phyloP scores from a whole-genome alignment of 1,140 invertebrate species.

The Lordiphosa stackelbergi region DNA sequence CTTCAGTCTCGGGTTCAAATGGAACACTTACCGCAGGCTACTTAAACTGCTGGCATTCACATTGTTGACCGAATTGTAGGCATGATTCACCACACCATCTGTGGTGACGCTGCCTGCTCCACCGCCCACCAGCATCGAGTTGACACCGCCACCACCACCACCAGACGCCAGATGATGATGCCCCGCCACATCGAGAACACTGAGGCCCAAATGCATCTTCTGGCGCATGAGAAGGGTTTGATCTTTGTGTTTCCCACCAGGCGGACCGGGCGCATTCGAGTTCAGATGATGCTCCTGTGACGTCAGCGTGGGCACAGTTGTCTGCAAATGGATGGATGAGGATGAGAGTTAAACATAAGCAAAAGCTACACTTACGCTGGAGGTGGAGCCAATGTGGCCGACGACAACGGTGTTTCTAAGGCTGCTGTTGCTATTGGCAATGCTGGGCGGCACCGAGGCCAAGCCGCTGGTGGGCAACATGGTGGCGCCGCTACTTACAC shows the following conservation, averaged over 20 bases:
- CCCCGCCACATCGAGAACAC: slow-evolving; percentile 30
- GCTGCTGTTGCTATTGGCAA: slow-evolving; percentile 40
- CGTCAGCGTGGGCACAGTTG: slow-evolving; percentile 60
- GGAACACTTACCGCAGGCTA: slow-evolving; percentile 56
- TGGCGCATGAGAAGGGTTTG: slow-evolving; percentile 77
- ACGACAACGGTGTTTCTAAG: slow-evolving; percentile 66
- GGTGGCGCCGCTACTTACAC: slow-evolving; percentile 66
- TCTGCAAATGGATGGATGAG: slow-evolving; percentile 18
- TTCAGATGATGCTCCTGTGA: slow-evolving; percentile 75
- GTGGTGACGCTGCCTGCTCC: slow-evolving; percentile 24
- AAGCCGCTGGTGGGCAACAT: slow-evolving; percentile 70
- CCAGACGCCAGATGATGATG: slow-evolving; percentile 38
- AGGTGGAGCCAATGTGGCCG: slow-evolving; percentile 67
- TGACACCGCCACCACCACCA: slow-evolving; percentile 22
- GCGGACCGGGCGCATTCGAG: slow-evolving; percentile 80
- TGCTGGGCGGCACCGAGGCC: slow-evolving; percentile 50
- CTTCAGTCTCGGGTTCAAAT: neutral
- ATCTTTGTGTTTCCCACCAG: slow-evolving; percentile 63
- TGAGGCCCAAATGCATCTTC: slow-evolving; percentile 53
- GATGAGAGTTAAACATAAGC: neutral
- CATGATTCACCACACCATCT: slow-evolving; percentile 49
- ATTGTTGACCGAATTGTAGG: slow-evolving; percentile 61
- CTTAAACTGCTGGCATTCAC: slow-evolving; percentile 54
- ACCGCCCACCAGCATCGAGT: slow-evolving; percentile 5
- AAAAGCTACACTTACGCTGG: slow-evolving; percentile 39